Evolutionary conservation across 2,888 invertebrate genomes (phyloP).

Genomic region (Cheilosia grossa): DNA sequence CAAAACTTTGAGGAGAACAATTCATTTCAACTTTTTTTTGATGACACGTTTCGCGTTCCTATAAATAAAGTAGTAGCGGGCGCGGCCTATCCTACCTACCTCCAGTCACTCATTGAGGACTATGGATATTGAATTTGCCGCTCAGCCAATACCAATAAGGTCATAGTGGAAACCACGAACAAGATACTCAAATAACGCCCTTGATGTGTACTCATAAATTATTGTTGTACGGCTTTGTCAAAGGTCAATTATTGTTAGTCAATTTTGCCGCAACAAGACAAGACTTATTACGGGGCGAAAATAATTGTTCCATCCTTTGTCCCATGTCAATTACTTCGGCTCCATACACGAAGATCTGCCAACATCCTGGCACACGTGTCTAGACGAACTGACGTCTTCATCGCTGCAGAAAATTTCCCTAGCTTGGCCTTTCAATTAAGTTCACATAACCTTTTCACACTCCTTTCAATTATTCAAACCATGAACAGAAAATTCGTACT

Average conservation of each 20-base stretch:
- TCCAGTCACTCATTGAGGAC: too few relatives aligned
- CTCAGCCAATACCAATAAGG: neutral
- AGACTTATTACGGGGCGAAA: neutral
- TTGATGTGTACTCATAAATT: conserved; percentile 11
- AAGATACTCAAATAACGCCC: conserved; percentile 2
- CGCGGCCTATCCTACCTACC: too few relatives aligned
- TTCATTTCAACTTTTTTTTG: too few relatives aligned
- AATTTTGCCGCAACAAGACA: neutral
- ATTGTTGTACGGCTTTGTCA: conserved; percentile 8
- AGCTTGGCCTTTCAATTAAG: conserved; percentile 14
- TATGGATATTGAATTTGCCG: too few relatives aligned
- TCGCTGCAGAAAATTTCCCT: neutral
- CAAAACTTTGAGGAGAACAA: too few relatives aligned
- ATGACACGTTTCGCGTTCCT: too few relatives aligned
- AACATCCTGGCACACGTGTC: neutral
- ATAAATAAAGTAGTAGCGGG: too few relatives aligned
- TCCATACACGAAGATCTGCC: neutral
- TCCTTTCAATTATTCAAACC: conserved; percentile 22
- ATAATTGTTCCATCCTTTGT: neutral
- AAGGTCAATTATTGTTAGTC: conserved; percentile 20
- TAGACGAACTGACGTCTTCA: neutral
- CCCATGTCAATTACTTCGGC: neutral
- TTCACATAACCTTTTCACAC: conserved; percentile 2
- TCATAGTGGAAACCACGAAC: conserved; percentile 9
- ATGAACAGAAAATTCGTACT: conserved; percentile 11